Percentiles rank a stretch among this genome's conserved stretches.
Evolutionary conservation across 2,113 vertebrate genomes (phyloP).

Genomic region (Vombatus ursinus): DNA sequence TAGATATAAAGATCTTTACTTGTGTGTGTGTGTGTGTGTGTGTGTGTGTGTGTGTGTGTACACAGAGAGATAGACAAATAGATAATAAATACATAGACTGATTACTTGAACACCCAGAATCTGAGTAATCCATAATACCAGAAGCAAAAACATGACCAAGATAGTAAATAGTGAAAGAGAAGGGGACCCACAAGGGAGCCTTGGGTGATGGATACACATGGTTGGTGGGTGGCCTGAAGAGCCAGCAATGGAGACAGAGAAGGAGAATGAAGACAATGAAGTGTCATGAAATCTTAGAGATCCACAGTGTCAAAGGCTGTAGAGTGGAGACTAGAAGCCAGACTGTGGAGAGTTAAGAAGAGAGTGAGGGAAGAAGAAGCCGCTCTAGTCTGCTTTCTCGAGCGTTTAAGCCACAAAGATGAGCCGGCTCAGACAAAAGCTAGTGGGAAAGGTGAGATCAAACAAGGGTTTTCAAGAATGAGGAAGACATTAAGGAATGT

Average conservation of each 20-base stretch:
- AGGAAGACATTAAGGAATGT: not conserved
- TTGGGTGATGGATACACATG: not conserved
- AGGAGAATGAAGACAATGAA: not conserved
- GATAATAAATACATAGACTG: not conserved
- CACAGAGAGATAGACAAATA: no score
- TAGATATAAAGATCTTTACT: not conserved
- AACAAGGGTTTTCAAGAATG: not conserved
- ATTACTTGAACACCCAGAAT: not conserved
- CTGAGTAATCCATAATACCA: not conserved
- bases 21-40: no score
- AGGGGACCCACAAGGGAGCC: not conserved
- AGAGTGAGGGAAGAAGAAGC: not conserved
- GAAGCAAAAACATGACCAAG: not conserved
- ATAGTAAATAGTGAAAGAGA: not conserved
- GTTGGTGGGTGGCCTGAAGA: not conserved
- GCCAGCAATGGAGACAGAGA: not conserved
- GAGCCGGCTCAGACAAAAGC: not conserved
- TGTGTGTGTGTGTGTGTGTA: not conserved
- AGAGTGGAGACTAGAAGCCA: not conserved
- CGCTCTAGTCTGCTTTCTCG: not conserved
- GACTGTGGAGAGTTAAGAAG: not conserved
- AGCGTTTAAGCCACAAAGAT: not conserved
- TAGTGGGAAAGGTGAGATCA: not conserved
- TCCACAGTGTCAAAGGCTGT: not conserved
- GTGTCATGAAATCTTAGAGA: not conserved